Evolutionary conservation across 2,888 invertebrate species (phyloP).

Genomic region (Aspidiotus rigidus): DNA sequence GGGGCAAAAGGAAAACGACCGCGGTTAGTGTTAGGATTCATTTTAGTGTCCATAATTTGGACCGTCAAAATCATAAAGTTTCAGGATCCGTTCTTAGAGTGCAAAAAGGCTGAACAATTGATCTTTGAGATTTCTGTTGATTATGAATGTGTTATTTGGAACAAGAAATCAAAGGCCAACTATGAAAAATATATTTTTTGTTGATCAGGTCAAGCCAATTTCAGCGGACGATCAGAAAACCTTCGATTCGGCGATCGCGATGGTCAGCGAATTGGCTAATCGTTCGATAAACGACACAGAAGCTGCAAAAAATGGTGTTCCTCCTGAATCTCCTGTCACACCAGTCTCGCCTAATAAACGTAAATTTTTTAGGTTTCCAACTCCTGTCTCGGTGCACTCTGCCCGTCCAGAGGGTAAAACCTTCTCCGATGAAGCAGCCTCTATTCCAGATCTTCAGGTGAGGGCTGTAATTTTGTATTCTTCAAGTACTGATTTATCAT

Average conservation of each 20-base stretch:
- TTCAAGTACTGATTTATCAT: too few species aligned
- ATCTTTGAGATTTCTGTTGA: too few species aligned
- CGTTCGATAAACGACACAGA: constrained; percentile 49
- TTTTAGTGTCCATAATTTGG: too few species aligned
- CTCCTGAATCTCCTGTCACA: constrained; percentile 46
- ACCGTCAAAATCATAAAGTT: too few species aligned
- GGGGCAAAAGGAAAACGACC: constrained; percentile 50
- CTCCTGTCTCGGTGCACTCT: constrained; percentile 43
- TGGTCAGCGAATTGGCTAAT: constrained; percentile 83
- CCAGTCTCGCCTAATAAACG: constrained; percentile 61
- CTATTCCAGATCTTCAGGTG: constrained; percentile 83
- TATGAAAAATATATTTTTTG: constrained; percentile 24
- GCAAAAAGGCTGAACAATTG: too few species aligned
- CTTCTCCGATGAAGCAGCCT: constrained; percentile 79
- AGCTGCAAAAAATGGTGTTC: constrained; percentile 28
- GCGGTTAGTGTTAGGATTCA: constrained; percentile 41
- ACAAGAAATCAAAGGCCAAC: too few species aligned
- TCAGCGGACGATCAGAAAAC: constrained; percentile 87
- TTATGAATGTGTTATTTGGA: too few species aligned
- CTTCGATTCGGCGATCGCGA: constrained; percentile 81
- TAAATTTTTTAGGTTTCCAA: constrained; percentile 69
- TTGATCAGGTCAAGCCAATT: constrained; percentile 68
- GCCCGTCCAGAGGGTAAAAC: constrained; percentile 67
- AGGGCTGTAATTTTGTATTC: neutral
- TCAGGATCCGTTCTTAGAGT: too few species aligned